Base-by-base conservation (phyloP, 1,140 invertebrate genomes). In the Lepidotrigona ventralis region DNA sequence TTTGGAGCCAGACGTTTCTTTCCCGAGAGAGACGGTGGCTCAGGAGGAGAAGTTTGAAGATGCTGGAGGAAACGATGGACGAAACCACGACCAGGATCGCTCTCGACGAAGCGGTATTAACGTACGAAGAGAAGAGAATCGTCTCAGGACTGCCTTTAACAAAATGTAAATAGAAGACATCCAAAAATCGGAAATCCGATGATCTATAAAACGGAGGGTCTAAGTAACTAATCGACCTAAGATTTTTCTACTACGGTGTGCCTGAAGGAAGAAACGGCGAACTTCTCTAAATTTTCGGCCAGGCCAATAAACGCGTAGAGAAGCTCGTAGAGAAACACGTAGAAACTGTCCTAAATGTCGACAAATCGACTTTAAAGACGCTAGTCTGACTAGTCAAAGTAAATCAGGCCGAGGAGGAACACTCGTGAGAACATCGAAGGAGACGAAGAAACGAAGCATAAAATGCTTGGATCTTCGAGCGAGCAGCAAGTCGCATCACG, bases 381-480 rank as follows among this genome's bases (percentile, higher is more conserved):
- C 14, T 46, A 46, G 2, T 26, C 33, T 19, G 8, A 6, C 3
- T 60, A n/a, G 14, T 14, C 58, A 9, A 39, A 39, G 58, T 39
- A 23, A 21, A 39, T 23, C 66, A 15, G 1, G 23, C 19, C 1
- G 54, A 9, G 17, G 3, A 39, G 39, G 8, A 51, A 12, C 1
- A 15, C 23, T 21, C 29, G 9, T 1, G 5, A 21, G 11, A 21
- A 33, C 4, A 33, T 3, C 33, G 33, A 33, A 33, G 33, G 23
- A n/a, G 54, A 58, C 21, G 73, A 60, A 60, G 58, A 23, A 60
- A 58, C 15, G 11, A 26, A 26, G 71, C 78, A 63, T 73, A 71
- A 79, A 33, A 80, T 80, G 82, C 39, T 60, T 14, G 11, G 71
- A 70, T 79, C 85, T 78, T 77, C n/a, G 23, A 39, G 2, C 21